A percentile compares a stretch with the other conserved stretches of the same genome.
These are phyloP conservation scores for Vesta saturnalis DNA, from an alignment of 2,888 invertebrate species.

Conservation along the genomic window DNA sequence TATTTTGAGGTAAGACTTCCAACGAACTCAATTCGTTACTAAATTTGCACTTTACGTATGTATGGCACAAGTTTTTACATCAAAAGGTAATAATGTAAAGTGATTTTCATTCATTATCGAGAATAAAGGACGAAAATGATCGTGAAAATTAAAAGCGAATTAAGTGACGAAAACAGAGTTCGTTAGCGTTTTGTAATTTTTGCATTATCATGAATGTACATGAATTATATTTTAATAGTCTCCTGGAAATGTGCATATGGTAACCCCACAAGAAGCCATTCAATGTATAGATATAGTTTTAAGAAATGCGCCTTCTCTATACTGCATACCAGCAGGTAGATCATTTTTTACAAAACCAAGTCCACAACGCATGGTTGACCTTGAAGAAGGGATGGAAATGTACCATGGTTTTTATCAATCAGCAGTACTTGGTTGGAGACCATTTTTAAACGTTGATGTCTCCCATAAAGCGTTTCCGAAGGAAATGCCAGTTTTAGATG, in stretches of 20 bases:
- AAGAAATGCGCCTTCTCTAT: constrained; percentile 69
- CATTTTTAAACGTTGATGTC: constrained; percentile 91
- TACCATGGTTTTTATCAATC: constrained; percentile 96
- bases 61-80: too few relatives aligned
- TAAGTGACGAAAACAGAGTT: too few relatives aligned
- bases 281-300: constrained; percentile 90
- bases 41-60: too few relatives aligned
- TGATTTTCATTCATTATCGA: too few relatives aligned
- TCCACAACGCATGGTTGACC: constrained; percentile 63
- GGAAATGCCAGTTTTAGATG: constrained; percentile 63
- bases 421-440: constrained; percentile 87
- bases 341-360: constrained; percentile 76
- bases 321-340: constrained; percentile 71
- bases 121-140: too few relatives aligned
- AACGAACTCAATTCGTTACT: too few relatives aligned
- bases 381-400: constrained; percentile 87
- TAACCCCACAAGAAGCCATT: constrained; percentile 68
- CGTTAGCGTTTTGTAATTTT: too few relatives aligned
- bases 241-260: constrained; percentile 48
- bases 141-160: too few relatives aligned
- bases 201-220: too few relatives aligned
- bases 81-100: too few relatives aligned
- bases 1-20: too few relatives aligned
- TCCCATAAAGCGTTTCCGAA: constrained; percentile 83
- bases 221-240: too few relatives aligned